Evolutionary conservation across 2,888 invertebrate genomes (phyloP).

Genomic region (Dolomedes plantarius): DNA sequence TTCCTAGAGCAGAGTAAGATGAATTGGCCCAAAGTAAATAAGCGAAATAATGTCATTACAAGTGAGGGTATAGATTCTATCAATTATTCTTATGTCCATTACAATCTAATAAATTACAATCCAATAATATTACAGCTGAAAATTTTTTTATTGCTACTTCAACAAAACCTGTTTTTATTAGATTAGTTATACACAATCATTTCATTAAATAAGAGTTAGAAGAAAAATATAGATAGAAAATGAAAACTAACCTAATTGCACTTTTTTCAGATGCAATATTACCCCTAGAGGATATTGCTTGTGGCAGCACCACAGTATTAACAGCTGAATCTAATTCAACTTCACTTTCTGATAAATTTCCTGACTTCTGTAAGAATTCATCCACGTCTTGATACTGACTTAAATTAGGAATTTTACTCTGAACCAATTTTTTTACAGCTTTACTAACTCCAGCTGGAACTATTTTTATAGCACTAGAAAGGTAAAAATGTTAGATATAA

Average conservation of each 20-base stretch:
- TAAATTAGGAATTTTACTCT: conserved; percentile 93
- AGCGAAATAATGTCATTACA: too few relatives aligned
- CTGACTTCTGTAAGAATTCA: conserved; percentile 85
- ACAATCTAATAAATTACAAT: too few relatives aligned
- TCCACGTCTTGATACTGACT: conserved; percentile 89
- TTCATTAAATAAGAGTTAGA: too few relatives aligned
- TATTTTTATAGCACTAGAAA: conserved; percentile 86
- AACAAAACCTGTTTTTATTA: too few relatives aligned
- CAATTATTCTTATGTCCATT: too few relatives aligned
- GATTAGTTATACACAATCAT: too few relatives aligned
- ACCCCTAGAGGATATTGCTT: conserved; percentile 79
- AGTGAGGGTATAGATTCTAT: too few relatives aligned
- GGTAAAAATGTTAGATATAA: too few relatives aligned
- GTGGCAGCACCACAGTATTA: conserved; percentile 87
- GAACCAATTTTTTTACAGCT: conserved; percentile 93
- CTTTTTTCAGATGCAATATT: conserved; percentile 78
- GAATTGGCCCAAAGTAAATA: too few relatives aligned
- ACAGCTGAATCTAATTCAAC: conserved; percentile 89
- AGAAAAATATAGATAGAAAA: conserved; percentile 74
- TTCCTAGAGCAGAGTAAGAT: too few relatives aligned
- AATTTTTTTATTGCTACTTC: too few relatives aligned
- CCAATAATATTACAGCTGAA: too few relatives aligned
- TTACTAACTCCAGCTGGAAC: conserved; percentile 92
- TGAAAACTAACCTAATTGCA: conserved; percentile 77
- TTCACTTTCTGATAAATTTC: conserved; percentile 86